Evolutionary conservation across 2,113 vertebrate species (phyloP).

Genomic region (Equus przewalskii): DNA sequence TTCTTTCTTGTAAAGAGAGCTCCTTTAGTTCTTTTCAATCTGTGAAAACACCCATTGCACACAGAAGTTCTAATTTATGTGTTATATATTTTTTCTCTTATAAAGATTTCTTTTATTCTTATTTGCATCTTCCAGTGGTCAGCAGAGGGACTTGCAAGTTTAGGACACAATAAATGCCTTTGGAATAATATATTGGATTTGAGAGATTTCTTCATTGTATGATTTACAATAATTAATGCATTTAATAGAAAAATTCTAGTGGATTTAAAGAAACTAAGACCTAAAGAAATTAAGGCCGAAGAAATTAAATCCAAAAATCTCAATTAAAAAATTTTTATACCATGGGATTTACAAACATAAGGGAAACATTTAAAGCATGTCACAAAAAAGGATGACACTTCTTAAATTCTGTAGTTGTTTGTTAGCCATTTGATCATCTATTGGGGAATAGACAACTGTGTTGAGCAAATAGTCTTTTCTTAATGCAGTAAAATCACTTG

Average conservation of each 20-base stretch:
- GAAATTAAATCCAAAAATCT: slow-evolving; percentile 18
- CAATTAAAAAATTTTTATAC: neutral
- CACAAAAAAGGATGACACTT: neutral
- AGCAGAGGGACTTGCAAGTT: neutral
- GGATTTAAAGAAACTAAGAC: neutral
- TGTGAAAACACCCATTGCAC: neutral
- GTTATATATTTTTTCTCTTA: neutral
- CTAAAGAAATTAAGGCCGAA: neutral
- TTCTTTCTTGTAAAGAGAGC: neutral
- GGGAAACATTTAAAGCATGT: neutral
- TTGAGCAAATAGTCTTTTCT: slow-evolving; percentile 22
- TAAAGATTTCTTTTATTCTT: neutral
- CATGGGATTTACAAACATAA: neutral
- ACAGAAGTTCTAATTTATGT: neutral
- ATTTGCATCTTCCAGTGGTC: neutral
- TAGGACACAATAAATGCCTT: neutral
- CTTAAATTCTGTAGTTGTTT: neutral
- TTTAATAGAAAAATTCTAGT: slow-evolving; percentile 4
- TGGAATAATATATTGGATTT: neutral
- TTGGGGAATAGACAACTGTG: neutral
- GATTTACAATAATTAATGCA: neutral
- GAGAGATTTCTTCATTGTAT: neutral
- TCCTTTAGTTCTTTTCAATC: neutral
- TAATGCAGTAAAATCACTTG: neutral
- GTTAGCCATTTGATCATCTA: neutral